These are phyloP conservation scores for Diloba caeruleocephala DNA, from an alignment of 2,888 invertebrate genomes.

Conservation along the genomic window DNA sequence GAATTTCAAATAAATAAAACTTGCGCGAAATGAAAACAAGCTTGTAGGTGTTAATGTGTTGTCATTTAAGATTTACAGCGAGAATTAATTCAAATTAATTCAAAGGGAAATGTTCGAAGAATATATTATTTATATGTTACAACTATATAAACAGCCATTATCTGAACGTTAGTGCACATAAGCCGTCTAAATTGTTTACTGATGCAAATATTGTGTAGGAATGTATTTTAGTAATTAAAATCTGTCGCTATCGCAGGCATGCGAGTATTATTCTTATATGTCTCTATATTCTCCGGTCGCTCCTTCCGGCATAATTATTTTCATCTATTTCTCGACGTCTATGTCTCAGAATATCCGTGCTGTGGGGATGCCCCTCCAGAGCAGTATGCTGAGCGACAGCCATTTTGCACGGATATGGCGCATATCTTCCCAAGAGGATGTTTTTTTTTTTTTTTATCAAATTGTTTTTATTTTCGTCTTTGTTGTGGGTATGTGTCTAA, in stretches of 20 bases:
- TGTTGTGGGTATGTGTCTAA: too few species aligned
- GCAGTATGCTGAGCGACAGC: too few species aligned
- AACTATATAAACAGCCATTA: conserved; percentile 12
- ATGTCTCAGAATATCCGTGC: too few species aligned
- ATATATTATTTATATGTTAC: conserved; percentile 14
- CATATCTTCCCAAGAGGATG: too few species aligned
- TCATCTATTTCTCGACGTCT: too few species aligned
- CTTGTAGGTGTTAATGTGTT: conserved; percentile 22
- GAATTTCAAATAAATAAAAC: too few species aligned
- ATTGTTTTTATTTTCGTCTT: too few species aligned
- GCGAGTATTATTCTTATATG: conserved; percentile 5
- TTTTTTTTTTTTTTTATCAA: too few species aligned
- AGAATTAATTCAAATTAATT: conserved; percentile 34
- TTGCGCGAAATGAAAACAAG: conserved; percentile 11
- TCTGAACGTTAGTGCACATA: conserved; percentile 17
- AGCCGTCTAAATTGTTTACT: conserved; percentile 38
- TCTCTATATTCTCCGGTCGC: not conserved
- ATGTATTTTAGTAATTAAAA: conserved; percentile 24
- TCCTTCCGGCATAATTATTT: too few species aligned
- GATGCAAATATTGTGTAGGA: conserved; percentile 29
- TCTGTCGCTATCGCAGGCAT: conserved; percentile 1
- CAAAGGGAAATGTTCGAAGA: conserved; percentile 13
- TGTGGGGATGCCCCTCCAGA: too few species aligned
- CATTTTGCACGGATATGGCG: too few species aligned
- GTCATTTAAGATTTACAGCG: conserved; percentile 16